Percentiles rank a stretch among this genome's conserved stretches.
phyloP scores from a whole-genome alignment of 2,888 invertebrate genomes.

The Blastobasis lacticolella region DNA sequence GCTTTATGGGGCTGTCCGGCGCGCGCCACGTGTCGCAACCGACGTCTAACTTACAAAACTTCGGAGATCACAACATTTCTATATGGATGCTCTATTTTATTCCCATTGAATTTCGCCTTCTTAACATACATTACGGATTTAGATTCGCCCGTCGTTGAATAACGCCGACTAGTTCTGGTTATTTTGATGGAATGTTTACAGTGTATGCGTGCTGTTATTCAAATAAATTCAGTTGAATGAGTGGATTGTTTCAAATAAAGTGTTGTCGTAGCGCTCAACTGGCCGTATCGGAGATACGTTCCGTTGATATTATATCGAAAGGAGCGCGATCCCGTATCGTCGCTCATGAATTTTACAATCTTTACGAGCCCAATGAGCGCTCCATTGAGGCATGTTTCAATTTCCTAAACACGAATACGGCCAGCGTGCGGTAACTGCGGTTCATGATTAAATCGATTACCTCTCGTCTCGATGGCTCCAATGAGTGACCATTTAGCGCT shows the following conservation, averaged over 20 bases:
- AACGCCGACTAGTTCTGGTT: no score
- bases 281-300: no score
- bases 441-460: conserved; percentile 1
- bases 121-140: no score
- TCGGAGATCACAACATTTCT: no score
- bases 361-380: not conserved
- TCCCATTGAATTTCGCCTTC: no score
- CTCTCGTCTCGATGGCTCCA: not conserved
- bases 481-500: conserved; percentile 1
- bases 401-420: conserved; percentile 5
- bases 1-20: conserved; percentile 13
- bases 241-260: no score
- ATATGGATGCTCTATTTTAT: no score
- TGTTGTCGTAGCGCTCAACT: no score
- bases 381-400: not conserved
- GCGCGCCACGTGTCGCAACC: conserved; percentile 2
- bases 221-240: no score
- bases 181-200: no score
- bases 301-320: conserved; percentile 1
- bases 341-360: conserved; percentile 9
- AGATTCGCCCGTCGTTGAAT: no score
- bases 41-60: not conserved
- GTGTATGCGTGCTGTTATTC: no score
- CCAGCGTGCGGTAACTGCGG: not conserved
- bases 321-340: conserved; percentile 1